Evolutionary conservation across 2,888 invertebrate species (phyloP).

Genomic region (Falcaria lacertinaria): DNA sequence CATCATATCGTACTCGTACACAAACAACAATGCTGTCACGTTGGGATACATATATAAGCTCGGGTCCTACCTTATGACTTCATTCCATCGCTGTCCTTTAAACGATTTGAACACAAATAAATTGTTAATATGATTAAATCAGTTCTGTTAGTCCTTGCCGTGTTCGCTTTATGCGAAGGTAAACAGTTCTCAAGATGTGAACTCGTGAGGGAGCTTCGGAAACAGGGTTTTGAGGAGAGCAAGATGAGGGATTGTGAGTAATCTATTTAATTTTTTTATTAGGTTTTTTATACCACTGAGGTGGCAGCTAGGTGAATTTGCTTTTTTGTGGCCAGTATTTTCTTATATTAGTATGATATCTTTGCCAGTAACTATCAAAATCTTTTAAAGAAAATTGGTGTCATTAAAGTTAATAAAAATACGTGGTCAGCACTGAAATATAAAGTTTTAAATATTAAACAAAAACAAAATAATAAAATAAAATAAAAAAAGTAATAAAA

Average conservation of each 20-base stretch:
- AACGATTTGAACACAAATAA: not conserved
- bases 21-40: too few species aligned
- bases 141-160: constrained; percentile 26
- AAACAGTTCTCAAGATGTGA: constrained; percentile 37
- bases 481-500: too few species aligned
- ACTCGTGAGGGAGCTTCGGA: constrained; percentile 35
- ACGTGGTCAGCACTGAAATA: too few species aligned
- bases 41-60: not conserved
- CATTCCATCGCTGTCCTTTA: not conserved
- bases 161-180: constrained; percentile 12
- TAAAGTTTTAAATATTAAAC: too few species aligned
- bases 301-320: too few species aligned
- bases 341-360: too few species aligned
- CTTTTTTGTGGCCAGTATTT: too few species aligned
- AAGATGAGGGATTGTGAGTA: constrained; percentile 47
- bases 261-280: not conserved
- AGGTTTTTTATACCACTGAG: not conserved
- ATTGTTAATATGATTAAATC: constrained; percentile 4
- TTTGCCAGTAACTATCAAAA: too few species aligned
- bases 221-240: constrained; percentile 38
- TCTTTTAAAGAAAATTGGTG: too few species aligned
- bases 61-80: not conserved
- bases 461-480: too few species aligned
- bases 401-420: too few species aligned
- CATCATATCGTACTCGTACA: too few species aligned